Evolutionary conservation across 1,140 invertebrate genomes (phyloP).

Genomic region (Fopius arisanus): DNA sequence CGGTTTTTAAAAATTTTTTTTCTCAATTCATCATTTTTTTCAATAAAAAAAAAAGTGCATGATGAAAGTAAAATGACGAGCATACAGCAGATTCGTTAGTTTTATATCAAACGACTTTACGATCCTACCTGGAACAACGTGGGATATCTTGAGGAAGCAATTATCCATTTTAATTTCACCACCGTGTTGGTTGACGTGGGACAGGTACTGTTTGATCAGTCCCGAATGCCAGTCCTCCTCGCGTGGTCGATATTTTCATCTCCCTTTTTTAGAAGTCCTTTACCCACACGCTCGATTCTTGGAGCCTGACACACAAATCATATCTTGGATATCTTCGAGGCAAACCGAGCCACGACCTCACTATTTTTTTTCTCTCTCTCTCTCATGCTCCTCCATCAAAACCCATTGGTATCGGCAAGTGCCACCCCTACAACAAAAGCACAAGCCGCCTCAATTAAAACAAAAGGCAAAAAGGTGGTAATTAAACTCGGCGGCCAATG

Average conservation of each 20-base stretch:
- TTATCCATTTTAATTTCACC: conserved; percentile 51
- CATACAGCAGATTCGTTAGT: conserved; percentile 44
- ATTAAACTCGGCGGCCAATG: conserved; percentile 19
- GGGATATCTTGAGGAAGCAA: conserved; percentile 44
- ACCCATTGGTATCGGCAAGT: not conserved
- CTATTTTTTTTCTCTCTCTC: conserved; percentile 1
- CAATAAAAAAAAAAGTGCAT: conserved; percentile 7
- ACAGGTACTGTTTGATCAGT: conserved; percentile 47
- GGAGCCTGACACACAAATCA: conserved; percentile 46
- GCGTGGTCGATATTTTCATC: not conserved
- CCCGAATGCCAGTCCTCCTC: conserved; percentile 20
- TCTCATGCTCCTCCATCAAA: conserved; percentile 9
- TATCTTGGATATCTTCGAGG: conserved; percentile 37
- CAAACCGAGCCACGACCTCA: conserved; percentile 11
- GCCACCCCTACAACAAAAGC: conserved; percentile 31
- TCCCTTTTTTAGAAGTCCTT: not conserved
- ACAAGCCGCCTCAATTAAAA: conserved; percentile 29
- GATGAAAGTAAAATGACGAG: conserved; percentile 23
- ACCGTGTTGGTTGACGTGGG: conserved; percentile 40
- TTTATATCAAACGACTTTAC: conserved; percentile 50
- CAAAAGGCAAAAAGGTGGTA: conserved; percentile 25
- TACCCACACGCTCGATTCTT: conserved; percentile 29
- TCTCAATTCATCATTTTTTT: too few relatives aligned
- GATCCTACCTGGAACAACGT: conserved; percentile 48
- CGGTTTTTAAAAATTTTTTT: too few relatives aligned